Evolutionary conservation across 2,797 vertebrate genomes (phyloP).

Genomic region (Okamejei kenojei): DNA sequence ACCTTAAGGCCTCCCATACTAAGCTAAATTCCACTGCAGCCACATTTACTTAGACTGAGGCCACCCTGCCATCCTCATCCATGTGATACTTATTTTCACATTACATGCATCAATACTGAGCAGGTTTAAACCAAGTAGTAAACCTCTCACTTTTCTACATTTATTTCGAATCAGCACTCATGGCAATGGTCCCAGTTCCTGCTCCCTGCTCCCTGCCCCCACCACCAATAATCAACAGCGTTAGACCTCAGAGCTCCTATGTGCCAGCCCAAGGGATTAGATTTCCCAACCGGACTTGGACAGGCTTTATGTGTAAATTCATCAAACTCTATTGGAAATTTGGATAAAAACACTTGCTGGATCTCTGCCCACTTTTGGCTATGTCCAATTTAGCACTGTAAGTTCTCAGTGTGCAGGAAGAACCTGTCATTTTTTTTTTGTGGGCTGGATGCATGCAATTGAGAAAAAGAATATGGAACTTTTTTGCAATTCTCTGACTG

Average conservation of each 20-base stretch:
- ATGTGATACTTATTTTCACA: slow-evolving; percentile 26
- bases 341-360: slow-evolving; percentile 19
- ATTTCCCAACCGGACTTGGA: slow-evolving; percentile 12
- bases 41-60: not conserved
- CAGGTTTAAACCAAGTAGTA: slow-evolving; percentile 19
- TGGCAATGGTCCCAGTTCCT: not conserved
- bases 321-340: slow-evolving; percentile 15
- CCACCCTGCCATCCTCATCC: not conserved
- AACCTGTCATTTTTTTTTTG: not conserved
- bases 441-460: not conserved
- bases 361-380: not conserved
- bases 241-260: not conserved
- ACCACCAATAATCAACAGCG: not conserved
- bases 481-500: not conserved
- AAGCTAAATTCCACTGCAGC: not conserved
- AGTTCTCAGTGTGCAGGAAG: slow-evolving; percentile 22
- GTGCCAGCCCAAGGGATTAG: slow-evolving; percentile 13
- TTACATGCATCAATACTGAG: slow-evolving; percentile 15
- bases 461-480: not conserved
- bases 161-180: not conserved
- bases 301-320: slow-evolving; percentile 24
- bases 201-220: not conserved
- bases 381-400: slow-evolving; percentile 15
- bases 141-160: slow-evolving; percentile 8
- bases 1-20: not conserved